Conservation (phyloP, 2,888 invertebrate genomes). For the Troides oblongomaculatus region DNA sequence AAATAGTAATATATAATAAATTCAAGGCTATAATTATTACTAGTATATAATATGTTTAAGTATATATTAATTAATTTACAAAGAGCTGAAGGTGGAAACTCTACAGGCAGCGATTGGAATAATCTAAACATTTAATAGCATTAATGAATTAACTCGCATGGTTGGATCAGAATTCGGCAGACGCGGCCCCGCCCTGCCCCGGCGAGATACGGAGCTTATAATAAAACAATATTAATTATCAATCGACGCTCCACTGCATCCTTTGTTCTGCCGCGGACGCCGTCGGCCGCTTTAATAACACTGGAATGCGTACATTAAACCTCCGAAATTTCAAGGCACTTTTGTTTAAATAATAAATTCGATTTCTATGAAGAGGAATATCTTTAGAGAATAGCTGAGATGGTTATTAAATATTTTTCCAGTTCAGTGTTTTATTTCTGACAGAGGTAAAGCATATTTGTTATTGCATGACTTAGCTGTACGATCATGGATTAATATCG, state of each 20-base stretch:
- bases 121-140: slow-evolving; percentile 58
- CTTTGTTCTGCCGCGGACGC: slow-evolving; percentile 43
- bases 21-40: too few species aligned
- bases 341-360: slow-evolving; percentile 71
- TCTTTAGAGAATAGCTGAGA: slow-evolving; percentile 47
- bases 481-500: too few species aligned
- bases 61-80: background rate
- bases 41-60: too few species aligned
- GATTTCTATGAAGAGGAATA: slow-evolving; percentile 56
- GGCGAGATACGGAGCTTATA: slow-evolving; percentile 65
- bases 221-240: slow-evolving; percentile 74
- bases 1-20: too few species aligned
- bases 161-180: slow-evolving; percentile 49
- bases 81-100: slow-evolving; percentile 3
- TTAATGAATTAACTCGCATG: slow-evolving; percentile 59
- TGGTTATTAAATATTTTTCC: slow-evolving; percentile 37
- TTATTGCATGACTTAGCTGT: background rate
- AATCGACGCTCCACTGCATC: slow-evolving; percentile 51
- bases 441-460: slow-evolving; percentile 28
- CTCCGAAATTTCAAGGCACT: slow-evolving; percentile 59
- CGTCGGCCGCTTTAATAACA: slow-evolving; percentile 57
- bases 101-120: slow-evolving; percentile 27
- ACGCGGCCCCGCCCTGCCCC: slow-evolving; percentile 41
- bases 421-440: slow-evolving; percentile 20
- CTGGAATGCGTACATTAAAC: slow-evolving; percentile 68